Base-by-base conservation (phyloP, 2,113 vertebrate species). In the Trogon melanurus region DNA sequence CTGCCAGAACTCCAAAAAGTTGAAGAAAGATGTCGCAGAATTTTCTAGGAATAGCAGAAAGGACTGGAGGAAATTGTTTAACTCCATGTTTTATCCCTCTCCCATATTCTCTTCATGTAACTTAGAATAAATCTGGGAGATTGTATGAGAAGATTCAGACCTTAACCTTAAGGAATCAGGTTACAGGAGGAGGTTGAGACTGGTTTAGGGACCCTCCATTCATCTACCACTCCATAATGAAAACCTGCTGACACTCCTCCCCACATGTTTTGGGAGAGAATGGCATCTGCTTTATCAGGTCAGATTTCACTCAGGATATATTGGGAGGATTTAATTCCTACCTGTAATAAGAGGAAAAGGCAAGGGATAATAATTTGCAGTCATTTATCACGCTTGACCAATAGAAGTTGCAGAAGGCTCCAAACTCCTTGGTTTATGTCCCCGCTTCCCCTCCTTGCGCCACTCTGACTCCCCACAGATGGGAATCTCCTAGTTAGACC, bases 241-340 rank as follows among this genome's bases (percentile, higher is more conserved):
- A 91, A 92, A 79, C 41, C 47, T 92, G 26, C 50, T 65, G 41
- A 47, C 36, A 73, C 8, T 83, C 32, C 58, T 76, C 38, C 67
- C 36, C 27, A 41, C 11, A 3, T 16, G 8, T 45, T 86, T 65
- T 66, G 51, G 21, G 26, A 36, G 14, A 86, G 36, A 92, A 86
- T 73, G n/a, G 21, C 60, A 84, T 82, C 76, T 53, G 30, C 47
- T 86, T 92, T 74, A 89, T 32, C 6, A 4, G 69, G 36, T 72
- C 44, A 74, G 30, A 47, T 95, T 91, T 94, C 44, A 80, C 44
- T 74, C 34, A 26, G 19, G 65, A 14, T 60, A 38, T 38, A 44
- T 26, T 58, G 25, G n/a, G 56, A 89, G 10, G 69, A 17, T 78
- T 93, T 94, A 91, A 94, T 96, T 92, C 57, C 80, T 78, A 78